Evolutionary conservation across 1,140 invertebrate genomes (phyloP).

Genomic region (Trichogramma pretiosum): DNA sequence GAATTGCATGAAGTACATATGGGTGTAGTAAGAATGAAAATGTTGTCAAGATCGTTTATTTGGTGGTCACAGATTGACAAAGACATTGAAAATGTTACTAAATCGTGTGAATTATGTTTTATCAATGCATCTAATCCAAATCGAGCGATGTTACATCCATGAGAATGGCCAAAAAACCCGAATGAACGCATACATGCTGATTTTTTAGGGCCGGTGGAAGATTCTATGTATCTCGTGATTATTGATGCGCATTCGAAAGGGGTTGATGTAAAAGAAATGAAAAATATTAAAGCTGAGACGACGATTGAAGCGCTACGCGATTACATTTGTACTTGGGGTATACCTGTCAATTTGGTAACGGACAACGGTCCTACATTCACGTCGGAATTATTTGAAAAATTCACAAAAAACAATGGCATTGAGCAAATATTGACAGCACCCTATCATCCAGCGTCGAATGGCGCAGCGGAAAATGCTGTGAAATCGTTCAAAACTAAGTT

Average conservation of each 20-base stretch:
- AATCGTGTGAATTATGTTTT: not conserved
- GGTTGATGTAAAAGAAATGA: slow-evolving; percentile 30
- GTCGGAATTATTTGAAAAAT: slow-evolving; percentile 6
- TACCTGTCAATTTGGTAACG: slow-evolving; percentile 18
- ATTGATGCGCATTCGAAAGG: slow-evolving; percentile 41
- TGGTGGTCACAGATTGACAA: slow-evolving; percentile 27
- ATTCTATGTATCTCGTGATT: slow-evolving; percentile 35
- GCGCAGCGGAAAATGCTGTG: slow-evolving; percentile 9
- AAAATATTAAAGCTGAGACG: slow-evolving; percentile 12
- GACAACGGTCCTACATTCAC: slow-evolving; percentile 20
- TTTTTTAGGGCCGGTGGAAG: slow-evolving; percentile 41
- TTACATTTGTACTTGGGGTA: slow-evolving; percentile 19
- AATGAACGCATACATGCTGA: slow-evolving; percentile 46
- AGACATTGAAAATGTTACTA: slow-evolving; percentile 20
- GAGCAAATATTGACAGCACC: slow-evolving; percentile 1
- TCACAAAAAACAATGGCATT: slow-evolving; percentile 3
- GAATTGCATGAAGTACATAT: slow-evolving; percentile 24
- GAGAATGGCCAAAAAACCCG: slow-evolving; percentile 32
- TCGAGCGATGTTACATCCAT: slow-evolving; percentile 23
- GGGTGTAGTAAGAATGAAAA: slow-evolving; percentile 26
- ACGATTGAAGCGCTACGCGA: slow-evolving; percentile 15
- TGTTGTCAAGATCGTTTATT: slow-evolving; percentile 20
- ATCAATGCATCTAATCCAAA: slow-evolving; percentile 23
- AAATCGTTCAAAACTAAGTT: slow-evolving; percentile 12
- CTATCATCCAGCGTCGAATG: slow-evolving; percentile 6